Base-by-base conservation (phyloP, 2,888 invertebrate species). In the Lithosia quadra region DNA sequence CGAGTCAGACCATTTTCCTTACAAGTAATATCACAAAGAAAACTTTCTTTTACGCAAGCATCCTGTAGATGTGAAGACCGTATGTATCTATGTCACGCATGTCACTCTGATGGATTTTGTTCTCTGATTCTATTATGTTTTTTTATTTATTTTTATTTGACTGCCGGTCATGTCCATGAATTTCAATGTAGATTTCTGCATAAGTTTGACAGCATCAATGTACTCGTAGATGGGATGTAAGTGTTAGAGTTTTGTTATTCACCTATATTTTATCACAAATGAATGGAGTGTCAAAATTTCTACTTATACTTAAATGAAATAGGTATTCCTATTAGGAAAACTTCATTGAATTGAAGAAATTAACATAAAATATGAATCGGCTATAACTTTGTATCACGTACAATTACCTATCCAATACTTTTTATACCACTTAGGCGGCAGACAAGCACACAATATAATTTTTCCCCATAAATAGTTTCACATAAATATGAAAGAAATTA, bases 51-150 rank as follows among this genome's bases (percentile, higher is more conserved):
- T 62, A 67, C 39, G 64, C 36, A 75, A 82, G 69, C 90, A 87
- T 60, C 70, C 89, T 90, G 84, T 91, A 86, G 76, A 77, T 55
- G 69, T 56, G 66, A 60, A 68, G 60, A 77, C 78, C 79, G 69
- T 83, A 85, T 88, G 81, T 83, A 75, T 86, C 84, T 83, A 84
- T 84, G 87, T 88, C 88, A 85, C 80, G 75, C 81, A 80, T 86
- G 91, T 90, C 91, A 88, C 75, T 71, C 81, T 92, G 93, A 92
- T 92, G 93, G 91, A 92, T 93, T 91, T 91, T 91, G 90, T 91
- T 92, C 85, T 86, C 90, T 90, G 92, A 92, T 92, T 93, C 90
- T 92, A 92, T 93, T 93, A 89, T 87, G 82, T 82, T 92, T 91
- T 91, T 92, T 92, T 93, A 87, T 90, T 91, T 87, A 84, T 82